Base-by-base conservation (phyloP, 2,113 vertebrate genomes). In the Ailurus styani region DNA sequence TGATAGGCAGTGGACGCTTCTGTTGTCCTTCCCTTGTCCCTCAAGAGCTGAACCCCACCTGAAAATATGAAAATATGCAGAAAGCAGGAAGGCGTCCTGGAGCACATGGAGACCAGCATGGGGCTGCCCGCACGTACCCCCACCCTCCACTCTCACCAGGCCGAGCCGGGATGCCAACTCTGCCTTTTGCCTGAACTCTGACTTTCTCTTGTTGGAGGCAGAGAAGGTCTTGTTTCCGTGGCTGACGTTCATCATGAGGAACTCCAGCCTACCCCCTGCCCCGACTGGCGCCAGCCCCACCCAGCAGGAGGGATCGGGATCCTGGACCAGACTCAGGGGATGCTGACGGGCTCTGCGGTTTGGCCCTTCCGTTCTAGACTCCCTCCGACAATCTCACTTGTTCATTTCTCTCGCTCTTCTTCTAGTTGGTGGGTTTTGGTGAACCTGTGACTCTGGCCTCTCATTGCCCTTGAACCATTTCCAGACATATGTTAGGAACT, bases 111-210 rank as follows among this genome's bases (percentile, higher is more conserved):
- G n/a, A 42, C 1, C 13, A 20, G 6, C 21, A 2, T 2, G 0
- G 9, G 0, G 27, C 18, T 52, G 27, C 15, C 8, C 54, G 7
- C 20, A 0, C 6, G 11, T 7, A 4, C 27, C 0, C 0, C 4
- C 2, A 0, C 3, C 45, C 14, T 34, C 0, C 0, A 11, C 64
- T 40, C 9, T 6, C 14, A 21, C 9, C 2, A 1, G 68, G 17
- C 1, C 4, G 29, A n/a, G 3, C 18, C 25, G 27, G 9, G 21
- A 18, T 1, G 1, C 29, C 11, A 31, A 1, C 17, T 21, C 52
- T 2, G 45, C 8, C 55, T 75, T 29, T 15, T 0, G 0, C 6
- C 31, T 42, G 5, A 15, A 2, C 20, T 8, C 18, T 6, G 81
- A 1, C 70, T 77, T 0, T 64, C 31, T 29, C 62, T 37, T 47